These are phyloP conservation scores for Sebastolobus alascanus DNA, from an alignment of 2,797 vertebrate species.

Conservation along the genomic window DNA sequence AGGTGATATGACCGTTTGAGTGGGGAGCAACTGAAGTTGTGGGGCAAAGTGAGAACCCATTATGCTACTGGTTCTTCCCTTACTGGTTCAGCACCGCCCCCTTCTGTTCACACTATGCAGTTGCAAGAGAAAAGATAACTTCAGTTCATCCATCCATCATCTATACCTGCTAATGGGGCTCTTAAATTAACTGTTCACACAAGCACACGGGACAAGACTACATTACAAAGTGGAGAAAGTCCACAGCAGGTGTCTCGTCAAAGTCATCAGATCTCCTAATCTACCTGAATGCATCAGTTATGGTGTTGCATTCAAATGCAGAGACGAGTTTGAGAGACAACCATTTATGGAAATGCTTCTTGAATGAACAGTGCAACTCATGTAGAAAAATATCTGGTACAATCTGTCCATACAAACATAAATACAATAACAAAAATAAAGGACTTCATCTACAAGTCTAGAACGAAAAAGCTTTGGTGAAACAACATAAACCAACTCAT, in stretches of 20 bases:
- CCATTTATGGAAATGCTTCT: constrained; percentile 54
- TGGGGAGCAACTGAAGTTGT: background rate
- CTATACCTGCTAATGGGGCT: background rate
- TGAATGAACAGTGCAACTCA: constrained; percentile 48
- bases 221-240: background rate
- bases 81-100: constrained; percentile 46
- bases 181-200: background rate
- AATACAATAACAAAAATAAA: constrained; percentile 54
- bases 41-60: background rate
- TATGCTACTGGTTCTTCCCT: background rate
- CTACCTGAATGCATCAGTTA: background rate
- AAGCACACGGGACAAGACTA: background rate
- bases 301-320: constrained; percentile 7
- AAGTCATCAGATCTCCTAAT: background rate
- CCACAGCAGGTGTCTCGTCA: background rate
- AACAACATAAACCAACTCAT: constrained; percentile 29
- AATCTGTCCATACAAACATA: constrained; percentile 58
- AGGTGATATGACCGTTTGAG: background rate
- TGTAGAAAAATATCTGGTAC: constrained; percentile 33
- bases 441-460: background rate
- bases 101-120: constrained; percentile 31
- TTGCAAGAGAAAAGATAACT: constrained; percentile 5
- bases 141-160: background rate
- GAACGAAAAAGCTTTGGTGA: constrained; percentile 15
- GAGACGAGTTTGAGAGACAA: constrained; percentile 4